A percentile compares a stretch with the other conserved stretches of the same genome.
Conservation (phyloP, 1,140 invertebrate genomes). For the Panonychus citri region DNA sequence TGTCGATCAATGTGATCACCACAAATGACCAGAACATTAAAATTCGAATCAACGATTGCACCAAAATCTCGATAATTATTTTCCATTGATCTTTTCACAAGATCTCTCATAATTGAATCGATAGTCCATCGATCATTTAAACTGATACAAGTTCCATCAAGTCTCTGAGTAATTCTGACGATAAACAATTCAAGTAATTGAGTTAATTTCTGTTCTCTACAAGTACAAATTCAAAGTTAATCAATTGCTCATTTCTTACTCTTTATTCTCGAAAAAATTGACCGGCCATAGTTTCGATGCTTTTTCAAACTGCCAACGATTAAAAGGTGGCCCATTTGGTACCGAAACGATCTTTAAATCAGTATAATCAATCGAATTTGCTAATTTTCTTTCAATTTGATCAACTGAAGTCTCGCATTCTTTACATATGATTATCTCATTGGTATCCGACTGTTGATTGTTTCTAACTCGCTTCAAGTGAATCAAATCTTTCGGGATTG, state of each 20-base stretch:
- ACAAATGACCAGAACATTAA: slow-evolving; percentile 30
- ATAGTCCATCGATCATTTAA: not conserved
- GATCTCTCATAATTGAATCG: not conserved
- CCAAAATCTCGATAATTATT: slow-evolving; percentile 8
- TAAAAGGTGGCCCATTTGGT: slow-evolving; percentile 32
- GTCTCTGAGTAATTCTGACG: not conserved
- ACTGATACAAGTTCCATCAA: not conserved
- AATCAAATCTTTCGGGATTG: not conserved
- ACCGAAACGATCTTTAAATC: slow-evolving; percentile 23
- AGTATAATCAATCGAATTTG: not conserved
- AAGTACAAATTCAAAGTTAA: too few relatives aligned
- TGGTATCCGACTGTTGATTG: not conserved
- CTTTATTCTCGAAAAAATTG: slow-evolving; percentile 44
- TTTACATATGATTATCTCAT: not conserved
- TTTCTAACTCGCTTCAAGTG: slow-evolving; percentile 9
- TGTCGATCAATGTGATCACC: slow-evolving; percentile 34
- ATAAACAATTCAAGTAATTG: too few relatives aligned
- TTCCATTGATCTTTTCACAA: not conserved
- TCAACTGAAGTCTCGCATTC: not conserved
- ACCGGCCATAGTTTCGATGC: slow-evolving; percentile 46
- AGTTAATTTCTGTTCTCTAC: too few relatives aligned
- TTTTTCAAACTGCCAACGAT: slow-evolving; percentile 39
- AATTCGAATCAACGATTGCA: slow-evolving; percentile 18
- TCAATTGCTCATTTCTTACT: slow-evolving; percentile 14
- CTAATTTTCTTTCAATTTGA: not conserved